Percentiles rank a stretch among this genome's conserved stretches.
phyloP scores from a whole-genome alignment of 1,140 invertebrate species.

The Leucophenga varia region DNA sequence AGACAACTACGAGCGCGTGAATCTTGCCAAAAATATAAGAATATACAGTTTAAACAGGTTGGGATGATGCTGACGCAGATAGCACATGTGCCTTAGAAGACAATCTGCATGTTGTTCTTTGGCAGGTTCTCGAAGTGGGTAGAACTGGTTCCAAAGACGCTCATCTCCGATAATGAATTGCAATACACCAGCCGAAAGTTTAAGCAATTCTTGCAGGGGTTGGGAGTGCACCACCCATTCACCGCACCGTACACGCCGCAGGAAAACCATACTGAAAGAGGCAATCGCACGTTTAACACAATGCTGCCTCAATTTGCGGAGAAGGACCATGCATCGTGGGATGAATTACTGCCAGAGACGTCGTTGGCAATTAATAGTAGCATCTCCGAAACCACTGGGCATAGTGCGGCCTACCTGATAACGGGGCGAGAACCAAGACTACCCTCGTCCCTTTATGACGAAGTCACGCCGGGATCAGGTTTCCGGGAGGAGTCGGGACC shows the following conservation, averaged over 20 bases:
- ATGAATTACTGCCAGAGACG: slow-evolving; percentile 3
- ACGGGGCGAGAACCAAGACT: slow-evolving; percentile 5
- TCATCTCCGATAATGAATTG: slow-evolving; percentile 3
- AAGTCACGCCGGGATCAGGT: not conserved
- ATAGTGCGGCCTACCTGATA: slow-evolving; percentile 1
- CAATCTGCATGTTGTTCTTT: not conserved
- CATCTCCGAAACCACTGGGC: slow-evolving; percentile 2
- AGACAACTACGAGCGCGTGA: not conserved
- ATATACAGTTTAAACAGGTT: no score
- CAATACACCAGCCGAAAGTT: slow-evolving; percentile 1
- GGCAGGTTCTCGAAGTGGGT: not conserved
- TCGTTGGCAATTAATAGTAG: slow-evolving; percentile 3
- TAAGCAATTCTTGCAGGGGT: no score
- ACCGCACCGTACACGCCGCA: no score
- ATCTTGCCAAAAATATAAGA: not conserved
- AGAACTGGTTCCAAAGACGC: not conserved
- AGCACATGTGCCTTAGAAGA: not conserved
- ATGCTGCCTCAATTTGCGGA: not conserved
- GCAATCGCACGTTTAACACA: not conserved
- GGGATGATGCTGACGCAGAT: not conserved
- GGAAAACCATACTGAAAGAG: not conserved
- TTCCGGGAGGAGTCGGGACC: no score
- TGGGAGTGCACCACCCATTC: no score
- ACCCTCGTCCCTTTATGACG: slow-evolving; percentile 1
- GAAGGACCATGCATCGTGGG: not conserved